Base-by-base conservation (phyloP, 2,888 invertebrate species). In the Lysandra bellargus region DNA sequence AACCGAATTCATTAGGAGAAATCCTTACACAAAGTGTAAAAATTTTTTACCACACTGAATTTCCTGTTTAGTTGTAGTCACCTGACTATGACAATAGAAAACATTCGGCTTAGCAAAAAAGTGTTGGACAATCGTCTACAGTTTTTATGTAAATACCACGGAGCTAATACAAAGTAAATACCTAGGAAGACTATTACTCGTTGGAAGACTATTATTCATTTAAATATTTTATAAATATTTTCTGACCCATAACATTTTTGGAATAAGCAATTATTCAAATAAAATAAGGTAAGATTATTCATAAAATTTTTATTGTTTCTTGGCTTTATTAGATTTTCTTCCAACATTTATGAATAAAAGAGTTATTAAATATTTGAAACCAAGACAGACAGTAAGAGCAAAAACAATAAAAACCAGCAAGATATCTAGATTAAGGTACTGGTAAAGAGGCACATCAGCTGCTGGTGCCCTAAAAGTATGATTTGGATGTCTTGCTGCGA, bases 401-500 rank as follows among this genome's bases (percentile, higher is more conserved):
- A 69, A 78, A 78, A 6, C 69, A 4, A 44, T 60, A 44, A 60
- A 72, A 30, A 23, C 14, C 1, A 78, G 53, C 37, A 78, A 33
- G 33, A 78, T 14, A 76, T 82, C 81, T 14, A 92, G 81, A 33
- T 91, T 85, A 33, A 88, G 84, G 80, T 91, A 90, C 82, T 92
- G 88, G 81, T 91, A 92, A 60, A 89, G 85, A 0, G 92, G 91
- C 87, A 92, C 90, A 78, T 89, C 89, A 14, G 90, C 90, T 4
- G 91, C 90, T 53, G 90, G 89, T n/a, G 90, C 87, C 79, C 87
- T 86, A 87, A 92, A 81, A 0, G 81, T 80, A 37, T 78, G 72
- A 49, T 93, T 92, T 78, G 87, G 87, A 81, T 93, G 89, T 78
- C 89, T 86, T 2, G 92, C 91, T 3, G 95, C 92, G 84, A 95